Base-by-base conservation (phyloP, 1,140 invertebrate genomes). In the Lepidurus arcticus region DNA sequence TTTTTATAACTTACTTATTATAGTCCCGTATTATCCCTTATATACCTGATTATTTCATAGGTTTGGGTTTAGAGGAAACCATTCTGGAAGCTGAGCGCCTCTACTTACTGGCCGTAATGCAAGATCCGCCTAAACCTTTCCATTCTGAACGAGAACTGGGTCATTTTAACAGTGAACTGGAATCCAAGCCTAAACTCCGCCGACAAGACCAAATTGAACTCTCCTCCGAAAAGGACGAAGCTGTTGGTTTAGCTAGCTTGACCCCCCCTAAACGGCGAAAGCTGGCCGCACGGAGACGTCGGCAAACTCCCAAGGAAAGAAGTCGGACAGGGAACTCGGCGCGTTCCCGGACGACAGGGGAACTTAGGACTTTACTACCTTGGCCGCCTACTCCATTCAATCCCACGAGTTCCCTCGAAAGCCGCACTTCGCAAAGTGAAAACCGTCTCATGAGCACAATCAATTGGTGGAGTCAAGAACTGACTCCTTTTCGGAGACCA, bases 211-310 rank as follows among this genome's bases (percentile, higher is more conserved):
- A 9, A 65, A 7, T 65, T 7, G 53, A 65, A 16, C 21, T 65
- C 16, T 65, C 53, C 0, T 65, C 53, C 1, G 53, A 65, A 16
- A 65, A 65, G 13, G 53, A 65, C 16, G 53, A 65, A 65, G 21
- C 53, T 13, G 53, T 65, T 7, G 13, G 21, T 16, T n/a, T 77
- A 76, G 79, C 45, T 80, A 81, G 44, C 44, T 82, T 47, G 80
- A 82, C 76, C 75, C 81, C 45, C n/a, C 79, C 80, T 2, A 82
- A 82, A 53, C 65, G 81, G 34, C 77, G 78, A 21, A 81, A 81
- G 79, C 44, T 81, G 9, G 73, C 80, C 16, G 81, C 81, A 21
- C 44, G 80, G 9, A 78, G 81, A 26, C 75, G 82, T 34, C 76
- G 81, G 8, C 80, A 81, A n/a, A 80, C 80, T 42, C 80, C 77